Percentiles rank a stretch among this genome's conserved stretches.
phyloP scores from a whole-genome alignment of 2,888 invertebrate genomes.

The Pristionchus japonicus region DNA sequence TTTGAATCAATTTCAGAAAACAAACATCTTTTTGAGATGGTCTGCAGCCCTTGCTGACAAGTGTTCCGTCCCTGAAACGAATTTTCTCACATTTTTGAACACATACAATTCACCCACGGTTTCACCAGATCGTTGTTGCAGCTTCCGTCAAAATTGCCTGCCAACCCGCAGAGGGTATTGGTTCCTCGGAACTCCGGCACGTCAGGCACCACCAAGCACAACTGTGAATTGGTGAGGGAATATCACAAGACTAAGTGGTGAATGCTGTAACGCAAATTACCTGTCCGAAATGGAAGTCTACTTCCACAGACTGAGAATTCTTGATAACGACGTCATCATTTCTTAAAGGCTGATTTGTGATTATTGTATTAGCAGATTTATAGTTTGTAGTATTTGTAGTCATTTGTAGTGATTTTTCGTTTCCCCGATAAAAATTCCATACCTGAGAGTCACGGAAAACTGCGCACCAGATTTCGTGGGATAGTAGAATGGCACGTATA shows the following conservation, averaged over 20 bases:
- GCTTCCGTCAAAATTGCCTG: slow-evolving; percentile 64
- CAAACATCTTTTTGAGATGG: not conserved
- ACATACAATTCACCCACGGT: not conserved
- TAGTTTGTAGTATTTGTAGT: too few species aligned
- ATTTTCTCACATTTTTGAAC: not conserved
- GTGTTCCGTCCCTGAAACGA: too few species aligned
- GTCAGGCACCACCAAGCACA: slow-evolving; percentile 58
- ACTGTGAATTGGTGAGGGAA: not conserved
- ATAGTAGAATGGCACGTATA: slow-evolving; percentile 62
- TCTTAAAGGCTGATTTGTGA: too few species aligned
- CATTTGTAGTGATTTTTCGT: too few species aligned
- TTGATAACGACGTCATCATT: not conserved
- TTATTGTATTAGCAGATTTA: too few species aligned
- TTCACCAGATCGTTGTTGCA: slow-evolving; percentile 58
- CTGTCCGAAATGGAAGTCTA: slow-evolving; percentile 14
- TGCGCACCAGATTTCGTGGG: slow-evolving; percentile 49
- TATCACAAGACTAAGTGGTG: too few species aligned
- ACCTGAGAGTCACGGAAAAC: too few species aligned
- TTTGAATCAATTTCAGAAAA: not conserved
- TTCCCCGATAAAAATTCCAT: too few species aligned
- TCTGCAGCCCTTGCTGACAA: not conserved
- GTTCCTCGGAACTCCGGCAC: slow-evolving; percentile 60
- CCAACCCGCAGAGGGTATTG: slow-evolving; percentile 63
- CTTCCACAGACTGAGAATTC: slow-evolving; percentile 43
- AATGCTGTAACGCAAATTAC: not conserved